Conservation (phyloP, 1,140 invertebrate species). For the Ceratitis capitata region DNA sequence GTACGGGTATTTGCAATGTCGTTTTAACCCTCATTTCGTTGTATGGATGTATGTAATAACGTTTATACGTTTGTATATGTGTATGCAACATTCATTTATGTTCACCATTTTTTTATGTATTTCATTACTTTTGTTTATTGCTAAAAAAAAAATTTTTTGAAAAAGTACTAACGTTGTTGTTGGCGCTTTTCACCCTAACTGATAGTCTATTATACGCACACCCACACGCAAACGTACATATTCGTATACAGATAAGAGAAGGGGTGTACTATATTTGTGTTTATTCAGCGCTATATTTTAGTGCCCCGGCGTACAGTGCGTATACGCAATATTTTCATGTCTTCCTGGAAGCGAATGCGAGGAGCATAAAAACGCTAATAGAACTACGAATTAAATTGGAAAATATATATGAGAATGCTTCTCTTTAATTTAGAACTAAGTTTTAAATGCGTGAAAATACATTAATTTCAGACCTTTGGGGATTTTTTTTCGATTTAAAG, state of each 20-base stretch:
- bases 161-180: neutral
- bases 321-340: neutral
- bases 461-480: too few species aligned
- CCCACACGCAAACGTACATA: neutral
- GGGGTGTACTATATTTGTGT: neutral
- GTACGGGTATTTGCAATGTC: neutral
- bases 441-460: too few species aligned
- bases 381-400: too few species aligned
- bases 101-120: conserved; percentile 1
- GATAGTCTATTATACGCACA: neutral
- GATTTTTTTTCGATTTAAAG: too few species aligned
- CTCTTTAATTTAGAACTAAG: too few species aligned
- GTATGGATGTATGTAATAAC: neutral
- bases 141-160: conserved; percentile 45
- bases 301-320: neutral
- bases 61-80: neutral
- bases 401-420: too few species aligned
- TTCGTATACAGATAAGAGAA: neutral
- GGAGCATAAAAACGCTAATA: too few species aligned
- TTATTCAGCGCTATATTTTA: neutral
- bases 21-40: neutral
- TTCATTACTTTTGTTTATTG: conserved; percentile 42
- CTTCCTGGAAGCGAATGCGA: too few species aligned
- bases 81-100: neutral
- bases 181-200: neutral